Conservation (phyloP, 1,140 invertebrate genomes). For the Drosophila kepulauana region DNA sequence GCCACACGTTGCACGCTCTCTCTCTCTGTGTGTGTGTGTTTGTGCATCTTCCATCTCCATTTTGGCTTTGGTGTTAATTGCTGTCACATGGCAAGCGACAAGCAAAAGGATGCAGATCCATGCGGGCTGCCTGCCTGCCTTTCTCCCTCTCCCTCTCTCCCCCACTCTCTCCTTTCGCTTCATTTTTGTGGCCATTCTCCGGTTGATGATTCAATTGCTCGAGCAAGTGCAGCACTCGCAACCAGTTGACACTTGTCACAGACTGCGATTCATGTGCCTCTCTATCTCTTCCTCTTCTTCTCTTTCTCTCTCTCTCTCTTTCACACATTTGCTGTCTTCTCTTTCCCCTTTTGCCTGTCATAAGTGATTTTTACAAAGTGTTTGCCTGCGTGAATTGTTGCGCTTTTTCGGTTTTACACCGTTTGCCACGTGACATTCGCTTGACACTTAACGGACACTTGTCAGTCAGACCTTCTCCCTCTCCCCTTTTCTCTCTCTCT, state of each 20-base stretch:
- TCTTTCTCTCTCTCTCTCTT: neutral
- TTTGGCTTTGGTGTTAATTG: constrained; percentile 77
- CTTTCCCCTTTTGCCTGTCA: constrained; percentile 39
- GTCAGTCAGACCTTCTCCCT: constrained; percentile 19
- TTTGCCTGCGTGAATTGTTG: constrained; percentile 64
- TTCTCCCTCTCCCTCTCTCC: neutral
- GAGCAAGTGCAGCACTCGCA: constrained; percentile 46
- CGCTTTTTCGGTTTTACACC: constrained; percentile 49
- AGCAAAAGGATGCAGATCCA: constrained; percentile 67
- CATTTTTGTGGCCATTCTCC: constrained; percentile 33
- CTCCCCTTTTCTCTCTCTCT: too few species aligned
- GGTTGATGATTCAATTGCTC: constrained; percentile 76
- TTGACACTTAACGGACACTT: constrained; percentile 73
- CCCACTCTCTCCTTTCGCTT: neutral
- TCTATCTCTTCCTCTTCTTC: neutral
- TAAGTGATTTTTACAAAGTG: constrained; percentile 79
- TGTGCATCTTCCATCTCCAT: constrained; percentile 25
- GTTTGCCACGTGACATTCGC: constrained; percentile 55
- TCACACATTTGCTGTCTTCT: neutral
- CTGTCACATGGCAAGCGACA: constrained; percentile 75
- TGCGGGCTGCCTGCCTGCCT: constrained; percentile 35
- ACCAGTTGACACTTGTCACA: constrained; percentile 43
- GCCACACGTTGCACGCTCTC: neutral
- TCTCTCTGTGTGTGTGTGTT: too few species aligned
- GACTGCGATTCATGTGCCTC: constrained; percentile 36